Base-by-base conservation (phyloP, 2,797 vertebrate species). In the Clarias pachynema region DNA sequence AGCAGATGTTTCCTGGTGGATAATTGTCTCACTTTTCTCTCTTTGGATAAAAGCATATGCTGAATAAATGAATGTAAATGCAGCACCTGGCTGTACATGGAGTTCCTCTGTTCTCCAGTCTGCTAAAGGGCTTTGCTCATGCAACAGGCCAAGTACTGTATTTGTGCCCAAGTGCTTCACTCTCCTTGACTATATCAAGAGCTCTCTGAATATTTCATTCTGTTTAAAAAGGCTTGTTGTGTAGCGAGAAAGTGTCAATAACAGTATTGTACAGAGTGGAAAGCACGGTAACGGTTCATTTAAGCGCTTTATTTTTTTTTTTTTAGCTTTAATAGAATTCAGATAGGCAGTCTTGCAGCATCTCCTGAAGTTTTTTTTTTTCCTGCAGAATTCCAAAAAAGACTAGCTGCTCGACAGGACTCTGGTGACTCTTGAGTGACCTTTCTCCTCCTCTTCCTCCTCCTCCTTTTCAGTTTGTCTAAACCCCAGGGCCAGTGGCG, bases 381-480 rank as follows among this genome's bases (percentile, higher is more conserved):
- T 73, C 1, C 40, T 15, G 5, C 37, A 60, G 53, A 72, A 72
- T 65, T 85, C 78, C 70, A 59, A 49, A 77, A 57, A 74, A 81
- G 44, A 9, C 60, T 29, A 56, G 10, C 53, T 69, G 16, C 81
- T 63, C 80, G 63, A 84, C 20, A 49, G 79, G 34, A 53, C 31
- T 12, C 62, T 72, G 72, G 40, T 80, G 18, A 34, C 82, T 72
- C 69, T 78, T 63, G 78, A 72, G 49, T 85, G 85, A 83, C 86
- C 84, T 84, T 87, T 72, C 34, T 84, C 63, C 44, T 88, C 73
- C 65, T 74, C 81, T n/a, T 57, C 79, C 62, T 79, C 84, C 26
- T 56, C 63, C 65, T 86, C 10, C 92, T 92, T 85, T 84, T 94
- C 94, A 93, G 89, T 92, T 78, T 70, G 90, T 90, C 91, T 93